Percentiles rank a stretch among this genome's conserved stretches.
These are phyloP conservation scores for Acestrorhynchus altus DNA, from an alignment of 2,797 vertebrate species.

Conservation along the genomic window DNA sequence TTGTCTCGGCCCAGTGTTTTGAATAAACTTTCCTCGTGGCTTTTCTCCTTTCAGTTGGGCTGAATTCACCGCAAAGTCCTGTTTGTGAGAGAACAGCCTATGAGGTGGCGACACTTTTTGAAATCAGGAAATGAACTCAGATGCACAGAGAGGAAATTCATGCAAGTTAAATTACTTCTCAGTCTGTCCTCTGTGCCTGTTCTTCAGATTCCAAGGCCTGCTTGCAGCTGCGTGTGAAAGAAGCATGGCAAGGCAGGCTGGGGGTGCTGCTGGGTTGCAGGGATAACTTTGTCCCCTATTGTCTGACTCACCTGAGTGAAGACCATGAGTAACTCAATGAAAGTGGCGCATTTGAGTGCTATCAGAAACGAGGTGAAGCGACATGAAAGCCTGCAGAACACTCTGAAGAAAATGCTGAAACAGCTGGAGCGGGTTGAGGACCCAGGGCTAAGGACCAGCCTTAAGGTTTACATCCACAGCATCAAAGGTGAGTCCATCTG, in stretches of 20 bases:
- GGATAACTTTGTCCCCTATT: slow-evolving; percentile 55
- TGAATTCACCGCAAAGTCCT: slow-evolving; percentile 61
- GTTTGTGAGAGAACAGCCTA: slow-evolving; percentile 51
- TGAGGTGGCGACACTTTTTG: slow-evolving; percentile 46
- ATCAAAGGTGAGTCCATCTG: slow-evolving; percentile 80
- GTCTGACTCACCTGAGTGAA: slow-evolving; percentile 62
- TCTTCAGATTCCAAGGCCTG: neutral
- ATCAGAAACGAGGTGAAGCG: slow-evolving; percentile 87
- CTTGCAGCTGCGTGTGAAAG: slow-evolving; percentile 17
- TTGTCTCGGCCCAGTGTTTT: neutral
- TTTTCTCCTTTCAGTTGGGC: slow-evolving; percentile 40
- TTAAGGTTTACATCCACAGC: slow-evolving; percentile 82
- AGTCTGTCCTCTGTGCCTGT: slow-evolving; percentile 61
- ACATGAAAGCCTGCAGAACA: slow-evolving; percentile 81
- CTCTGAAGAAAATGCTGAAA: slow-evolving; percentile 79
- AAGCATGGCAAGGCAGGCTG: slow-evolving; percentile 47
- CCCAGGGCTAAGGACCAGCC: slow-evolving; percentile 78
- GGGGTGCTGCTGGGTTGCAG: slow-evolving; percentile 74
- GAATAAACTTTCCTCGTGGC: neutral
- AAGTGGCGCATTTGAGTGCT: slow-evolving; percentile 73
- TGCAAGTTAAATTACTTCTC: slow-evolving; percentile 60
- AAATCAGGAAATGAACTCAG: slow-evolving; percentile 81
- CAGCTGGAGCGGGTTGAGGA: slow-evolving; percentile 82
- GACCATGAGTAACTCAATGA: slow-evolving; percentile 75
- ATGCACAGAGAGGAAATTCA: slow-evolving; percentile 76